Conservation (phyloP, 2,888 invertebrate genomes). For the Agrochola lota region DNA sequence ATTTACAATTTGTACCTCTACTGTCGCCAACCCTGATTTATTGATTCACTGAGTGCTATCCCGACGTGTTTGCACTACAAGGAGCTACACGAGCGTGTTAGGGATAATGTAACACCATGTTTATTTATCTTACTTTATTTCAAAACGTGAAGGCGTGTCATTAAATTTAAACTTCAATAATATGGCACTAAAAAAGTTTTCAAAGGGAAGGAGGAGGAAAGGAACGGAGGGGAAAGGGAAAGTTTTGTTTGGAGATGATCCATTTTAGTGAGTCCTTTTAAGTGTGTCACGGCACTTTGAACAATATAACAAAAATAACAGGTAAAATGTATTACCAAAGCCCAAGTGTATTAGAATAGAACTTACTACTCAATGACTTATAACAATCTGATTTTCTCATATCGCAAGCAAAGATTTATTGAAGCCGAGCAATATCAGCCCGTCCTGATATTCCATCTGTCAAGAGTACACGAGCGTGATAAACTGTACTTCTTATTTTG, state of each 20-base stretch:
- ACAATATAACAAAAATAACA: no score
- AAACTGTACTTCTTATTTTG: not conserved
- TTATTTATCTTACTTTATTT: conserved; percentile 13
- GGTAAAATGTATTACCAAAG: not conserved
- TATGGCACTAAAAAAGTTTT: conserved; percentile 2
- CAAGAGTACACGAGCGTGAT: conserved; percentile 4
- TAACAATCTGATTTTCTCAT: not conserved
- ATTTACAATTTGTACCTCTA: conserved; percentile 76
- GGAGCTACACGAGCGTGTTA: conserved; percentile 17
- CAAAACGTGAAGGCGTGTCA: not conserved
- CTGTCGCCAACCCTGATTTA: conserved; percentile 59
- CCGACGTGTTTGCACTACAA: conserved; percentile 32
- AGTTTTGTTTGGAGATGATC: not conserved
- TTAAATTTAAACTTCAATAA: not conserved
- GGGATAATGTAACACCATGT: conserved; percentile 2
- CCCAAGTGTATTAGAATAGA: not conserved
- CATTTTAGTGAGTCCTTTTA: conserved; percentile 13
- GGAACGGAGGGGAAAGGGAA: no score
- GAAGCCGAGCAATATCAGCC: not conserved
- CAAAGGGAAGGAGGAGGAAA: no score
- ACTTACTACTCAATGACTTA: not conserved
- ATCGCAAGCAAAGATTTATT: not conserved
- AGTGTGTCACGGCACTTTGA: not conserved
- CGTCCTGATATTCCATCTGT: no score
- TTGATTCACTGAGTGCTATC: conserved; percentile 39